Evolutionary conservation across 2,888 invertebrate genomes (phyloP).

Genomic region (Autographa pulchrina): DNA sequence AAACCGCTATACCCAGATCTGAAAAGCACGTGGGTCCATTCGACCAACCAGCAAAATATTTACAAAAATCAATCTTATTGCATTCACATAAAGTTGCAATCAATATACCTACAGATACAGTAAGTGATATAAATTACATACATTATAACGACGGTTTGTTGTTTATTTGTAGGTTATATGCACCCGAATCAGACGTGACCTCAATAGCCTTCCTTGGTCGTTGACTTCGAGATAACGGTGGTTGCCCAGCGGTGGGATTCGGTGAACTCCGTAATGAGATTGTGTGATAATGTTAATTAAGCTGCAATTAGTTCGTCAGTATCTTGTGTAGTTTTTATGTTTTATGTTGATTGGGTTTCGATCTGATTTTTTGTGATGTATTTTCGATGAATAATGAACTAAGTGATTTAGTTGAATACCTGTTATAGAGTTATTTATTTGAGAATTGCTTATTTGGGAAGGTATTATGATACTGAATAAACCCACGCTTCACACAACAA

Average conservation of each 20-base stretch:
- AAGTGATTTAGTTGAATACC: background rate
- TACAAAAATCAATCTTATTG: background rate
- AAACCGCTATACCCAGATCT: too few relatives aligned
- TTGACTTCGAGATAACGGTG: slow-evolving; percentile 48
- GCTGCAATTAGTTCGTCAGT: slow-evolving; percentile 26
- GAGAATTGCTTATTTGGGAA: too few relatives aligned
- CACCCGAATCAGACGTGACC: slow-evolving; percentile 29
- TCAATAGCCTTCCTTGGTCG: slow-evolving; percentile 23
- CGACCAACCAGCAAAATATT: background rate
- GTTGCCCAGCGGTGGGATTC: slow-evolving; percentile 38
- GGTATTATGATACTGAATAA: too few relatives aligned
- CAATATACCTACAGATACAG: background rate
- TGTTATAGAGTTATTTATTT: too few relatives aligned
- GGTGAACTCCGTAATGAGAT: slow-evolving; percentile 31
- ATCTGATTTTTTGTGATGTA: background rate
- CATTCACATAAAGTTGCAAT: background rate
- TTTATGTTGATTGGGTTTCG: background rate
- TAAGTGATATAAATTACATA: background rate
- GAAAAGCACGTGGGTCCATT: too few relatives aligned
- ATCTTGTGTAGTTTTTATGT: background rate
- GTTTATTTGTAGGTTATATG: slow-evolving; percentile 3
- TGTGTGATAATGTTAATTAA: slow-evolving; percentile 36
- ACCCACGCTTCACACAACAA: too few relatives aligned
- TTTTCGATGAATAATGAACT: background rate
- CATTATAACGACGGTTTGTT: slow-evolving; percentile 12